Percentiles rank a stretch among this genome's conserved stretches.
Evolutionary conservation across 2,797 vertebrate species (phyloP).

Genomic region (Telmatherina bonti): DNA sequence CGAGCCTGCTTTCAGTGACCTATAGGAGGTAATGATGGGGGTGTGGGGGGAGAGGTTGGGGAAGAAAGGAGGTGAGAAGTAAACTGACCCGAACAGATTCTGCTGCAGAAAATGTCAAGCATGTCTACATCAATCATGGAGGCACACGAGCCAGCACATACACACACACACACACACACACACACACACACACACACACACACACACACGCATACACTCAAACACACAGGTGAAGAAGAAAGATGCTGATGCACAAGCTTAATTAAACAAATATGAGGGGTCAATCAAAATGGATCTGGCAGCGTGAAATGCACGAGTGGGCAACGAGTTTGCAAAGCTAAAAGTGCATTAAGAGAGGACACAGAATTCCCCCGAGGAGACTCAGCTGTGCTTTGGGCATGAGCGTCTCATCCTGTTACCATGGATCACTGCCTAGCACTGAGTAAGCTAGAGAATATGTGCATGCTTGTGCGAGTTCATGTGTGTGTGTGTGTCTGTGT

Average conservation of each 20-base stretch:
- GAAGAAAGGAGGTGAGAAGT: slow-evolving; percentile 62
- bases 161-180: too few relatives aligned
- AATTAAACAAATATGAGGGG: slow-evolving; percentile 45
- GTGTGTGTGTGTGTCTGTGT: slow-evolving; percentile 27
- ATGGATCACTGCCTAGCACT: slow-evolving; percentile 82
- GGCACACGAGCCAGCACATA: slow-evolving; percentile 19
- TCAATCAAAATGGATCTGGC: slow-evolving; percentile 53
- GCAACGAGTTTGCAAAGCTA: slow-evolving; percentile 25
- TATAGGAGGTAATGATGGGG: slow-evolving; percentile 73
- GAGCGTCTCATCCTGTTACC: slow-evolving; percentile 83
- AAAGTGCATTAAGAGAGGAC: slow-evolving; percentile 67
- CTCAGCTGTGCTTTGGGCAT: slow-evolving; percentile 85
- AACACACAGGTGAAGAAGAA: slow-evolving; percentile 33
- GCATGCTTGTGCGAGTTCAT: slow-evolving; percentile 46
- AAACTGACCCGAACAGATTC: slow-evolving; percentile 76
- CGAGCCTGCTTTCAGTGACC: slow-evolving; percentile 72
- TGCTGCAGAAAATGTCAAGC: slow-evolving; percentile 78
- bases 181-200: not conserved
- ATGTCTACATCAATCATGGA: slow-evolving; percentile 68
- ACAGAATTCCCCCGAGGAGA: slow-evolving; percentile 81
- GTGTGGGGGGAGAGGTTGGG: slow-evolving; percentile 39
- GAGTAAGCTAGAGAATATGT: slow-evolving; percentile 65
- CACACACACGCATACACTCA: slow-evolving; percentile 28
- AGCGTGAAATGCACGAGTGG: slow-evolving; percentile 24
- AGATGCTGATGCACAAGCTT: slow-evolving; percentile 28